Evolutionary conservation across 1,140 invertebrate genomes (phyloP), one percentile per base, ranked within the genome.

Genomic region (Mizuhopecten yessoensis): DNA sequence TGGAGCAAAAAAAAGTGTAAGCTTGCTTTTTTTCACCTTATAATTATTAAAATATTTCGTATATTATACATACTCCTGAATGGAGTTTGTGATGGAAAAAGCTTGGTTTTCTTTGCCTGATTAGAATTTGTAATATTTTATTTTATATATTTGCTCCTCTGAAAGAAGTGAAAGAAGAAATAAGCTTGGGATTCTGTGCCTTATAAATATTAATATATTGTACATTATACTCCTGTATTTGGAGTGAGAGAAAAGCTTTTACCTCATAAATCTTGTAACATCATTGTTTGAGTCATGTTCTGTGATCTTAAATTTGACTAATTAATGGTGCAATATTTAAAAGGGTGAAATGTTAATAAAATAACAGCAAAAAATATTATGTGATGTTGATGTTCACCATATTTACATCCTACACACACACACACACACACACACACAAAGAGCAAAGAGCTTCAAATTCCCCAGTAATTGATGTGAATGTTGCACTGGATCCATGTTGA

Each of bases 231-330:
- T 75, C 57, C 57, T 75, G 57, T 17, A 13, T 0, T 75, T 75
- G 57, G 57, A 75, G 57, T 75, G 57, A 75, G 57, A 75, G 57
- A 75, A 75, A 75, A 29, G 57, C 57, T 75, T 75, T 75, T 75
- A 75, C 57, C 57, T 75, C 57, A n/a, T 75, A 75, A 75, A 75
- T 75, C 1, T 75, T 75, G 57, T 75, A 75, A 75, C 57, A 75
- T 75, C 57, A 75, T 75, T 29, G 57, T 75, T 1, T 5, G 57
- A 29, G 57, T 75, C 57, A 75, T 75, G 23, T 75, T 75, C 57
- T 75, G n/a, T 23, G 17, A 29, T 75, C 29, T 29, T 3, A 75
- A 75, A 29, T 75, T 75, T n/a, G n/a, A n/a, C n/a, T n/a, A 11
- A 75, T n/a, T 75, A 75, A 75, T 75, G 57, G 57, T 75, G 57